Percentiles rank a stretch among this genome's conserved stretches.
Evolutionary conservation across 2,797 vertebrate species (phyloP).

Genomic region (Mustela erminea): DNA sequence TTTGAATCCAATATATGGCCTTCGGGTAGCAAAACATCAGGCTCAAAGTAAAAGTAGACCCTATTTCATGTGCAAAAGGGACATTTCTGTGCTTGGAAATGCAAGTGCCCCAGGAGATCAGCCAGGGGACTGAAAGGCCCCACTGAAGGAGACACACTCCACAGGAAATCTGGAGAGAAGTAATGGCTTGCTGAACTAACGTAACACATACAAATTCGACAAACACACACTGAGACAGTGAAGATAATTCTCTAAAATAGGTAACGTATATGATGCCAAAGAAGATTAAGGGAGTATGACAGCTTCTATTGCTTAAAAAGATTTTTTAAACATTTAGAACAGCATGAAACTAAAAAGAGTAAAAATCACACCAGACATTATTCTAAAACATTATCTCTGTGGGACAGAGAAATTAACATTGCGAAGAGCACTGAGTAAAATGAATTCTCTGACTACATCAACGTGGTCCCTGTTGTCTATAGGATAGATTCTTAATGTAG

Average conservation of each 20-base stretch:
- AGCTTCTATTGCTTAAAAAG: background rate
- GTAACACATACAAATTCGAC: background rate
- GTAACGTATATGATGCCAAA: background rate
- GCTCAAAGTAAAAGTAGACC: background rate
- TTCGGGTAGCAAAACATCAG: background rate
- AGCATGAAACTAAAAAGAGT: background rate
- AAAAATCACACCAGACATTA: conserved; percentile 15
- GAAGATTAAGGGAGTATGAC: background rate
- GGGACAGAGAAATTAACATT: background rate
- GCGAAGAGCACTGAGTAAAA: background rate
- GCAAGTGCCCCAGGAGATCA: background rate
- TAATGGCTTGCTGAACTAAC: background rate
- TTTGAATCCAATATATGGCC: background rate
- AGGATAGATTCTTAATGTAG: background rate
- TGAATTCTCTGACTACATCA: background rate
- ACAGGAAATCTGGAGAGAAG: background rate
- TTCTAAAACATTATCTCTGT: conserved; percentile 28
- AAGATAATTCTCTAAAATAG: background rate
- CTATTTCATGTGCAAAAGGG: background rate
- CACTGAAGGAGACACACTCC: fast-evolving
- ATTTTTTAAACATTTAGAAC: conserved; percentile 57
- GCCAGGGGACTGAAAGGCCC: background rate
- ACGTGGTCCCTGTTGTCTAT: fast-evolving
- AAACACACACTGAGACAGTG: background rate
- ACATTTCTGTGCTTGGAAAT: background rate